Percentiles rank a stretch among this genome's conserved stretches.
Evolutionary conservation across 2,113 vertebrate genomes (phyloP).

Genomic region (Phainopepla nitens): DNA sequence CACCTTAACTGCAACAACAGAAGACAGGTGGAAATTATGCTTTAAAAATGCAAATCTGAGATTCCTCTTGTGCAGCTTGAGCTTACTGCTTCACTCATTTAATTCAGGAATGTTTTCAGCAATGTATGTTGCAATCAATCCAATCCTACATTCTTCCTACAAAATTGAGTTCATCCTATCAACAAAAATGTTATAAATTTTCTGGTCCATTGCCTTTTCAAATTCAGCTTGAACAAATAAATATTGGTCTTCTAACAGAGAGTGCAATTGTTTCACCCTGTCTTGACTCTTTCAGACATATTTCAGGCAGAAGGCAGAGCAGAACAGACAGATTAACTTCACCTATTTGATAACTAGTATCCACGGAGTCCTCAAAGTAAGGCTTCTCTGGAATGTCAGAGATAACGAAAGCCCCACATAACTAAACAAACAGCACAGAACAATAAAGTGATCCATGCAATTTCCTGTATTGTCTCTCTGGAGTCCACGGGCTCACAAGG

Average conservation of each 20-base stretch:
- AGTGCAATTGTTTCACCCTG: neutral
- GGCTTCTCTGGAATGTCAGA: constrained; percentile 32
- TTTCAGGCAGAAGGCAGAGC: neutral
- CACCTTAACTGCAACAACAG: neutral
- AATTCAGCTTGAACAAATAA: neutral
- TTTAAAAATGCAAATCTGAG: neutral
- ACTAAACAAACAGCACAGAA: constrained; percentile 42
- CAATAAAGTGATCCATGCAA: constrained; percentile 30
- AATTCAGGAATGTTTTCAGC: neutral
- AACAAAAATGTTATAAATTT: neutral
- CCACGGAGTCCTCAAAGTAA: neutral
- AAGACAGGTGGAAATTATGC: neutral
- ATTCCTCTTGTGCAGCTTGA: neutral
- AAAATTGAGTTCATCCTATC: neutral
- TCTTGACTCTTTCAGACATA: neutral
- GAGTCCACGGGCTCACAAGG: neutral
- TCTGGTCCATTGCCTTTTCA: neutral
- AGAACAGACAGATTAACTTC: neutral
- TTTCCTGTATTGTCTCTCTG: constrained; percentile 29
- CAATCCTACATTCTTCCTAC: neutral
- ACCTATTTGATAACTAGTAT: neutral
- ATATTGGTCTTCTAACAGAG: neutral
- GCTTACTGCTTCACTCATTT: neutral
- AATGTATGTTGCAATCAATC: neutral
- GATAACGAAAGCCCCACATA: constrained; percentile 16